Conservation (phyloP, 2,113 vertebrate species). For the Callochromis pleurospilus region DNA sequence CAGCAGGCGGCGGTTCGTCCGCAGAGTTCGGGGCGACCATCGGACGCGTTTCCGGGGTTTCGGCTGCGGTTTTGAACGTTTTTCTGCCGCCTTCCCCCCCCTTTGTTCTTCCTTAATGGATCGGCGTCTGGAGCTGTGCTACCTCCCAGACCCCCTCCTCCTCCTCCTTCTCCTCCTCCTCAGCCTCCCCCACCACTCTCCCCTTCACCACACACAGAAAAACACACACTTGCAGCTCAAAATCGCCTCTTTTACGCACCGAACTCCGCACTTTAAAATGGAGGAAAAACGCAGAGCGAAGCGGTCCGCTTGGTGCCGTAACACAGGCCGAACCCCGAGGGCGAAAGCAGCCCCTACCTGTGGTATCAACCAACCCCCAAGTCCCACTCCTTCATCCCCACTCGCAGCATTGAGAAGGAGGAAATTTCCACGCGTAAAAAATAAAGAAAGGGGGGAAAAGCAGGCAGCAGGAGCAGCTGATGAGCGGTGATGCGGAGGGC, state of each 20-base stretch:
- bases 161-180: not conserved
- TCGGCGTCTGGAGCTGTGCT: conserved; percentile 51
- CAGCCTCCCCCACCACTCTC: not conserved
- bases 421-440: not conserved
- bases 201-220: not conserved
- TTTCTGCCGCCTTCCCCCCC: conserved; percentile 8
- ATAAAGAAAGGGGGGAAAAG: not conserved
- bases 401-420: not conserved
- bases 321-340: not conserved
- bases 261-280: not conserved
- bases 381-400: not conserved
- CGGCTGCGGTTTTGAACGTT: not conserved
- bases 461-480: not conserved
- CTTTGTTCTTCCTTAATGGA: conserved; percentile 67
- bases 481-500: conserved; percentile 11
- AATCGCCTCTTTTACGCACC: not conserved
- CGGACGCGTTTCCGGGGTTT: not conserved
- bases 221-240: not conserved
- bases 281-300: not conserved
- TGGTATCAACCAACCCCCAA: not conserved
- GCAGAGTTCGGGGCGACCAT: not conserved
- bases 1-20: not conserved
- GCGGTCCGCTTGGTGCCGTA: not conserved
- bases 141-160: conserved; percentile 3
- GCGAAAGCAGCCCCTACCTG: conserved; percentile 14